Conservation (phyloP, 2,888 invertebrate species). For the Argyresthia albistria region DNA sequence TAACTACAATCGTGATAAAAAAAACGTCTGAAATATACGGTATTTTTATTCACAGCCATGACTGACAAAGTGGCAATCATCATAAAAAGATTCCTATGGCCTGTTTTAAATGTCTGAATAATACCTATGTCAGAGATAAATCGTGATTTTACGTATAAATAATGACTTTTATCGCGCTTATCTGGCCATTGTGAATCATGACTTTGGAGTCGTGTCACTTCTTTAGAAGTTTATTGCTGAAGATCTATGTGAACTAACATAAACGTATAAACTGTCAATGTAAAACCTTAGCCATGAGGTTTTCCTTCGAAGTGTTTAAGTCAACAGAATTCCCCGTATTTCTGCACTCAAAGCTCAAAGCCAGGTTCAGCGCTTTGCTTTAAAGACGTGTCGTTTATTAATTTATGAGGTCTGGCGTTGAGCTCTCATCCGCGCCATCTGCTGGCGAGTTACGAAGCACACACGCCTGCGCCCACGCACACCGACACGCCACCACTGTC, state of each 20-base stretch:
- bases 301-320: conserved; percentile 3
- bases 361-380: background rate
- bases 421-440: conserved; percentile 48
- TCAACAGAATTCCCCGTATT: background rate
- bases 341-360: background rate
- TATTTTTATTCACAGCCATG: no score
- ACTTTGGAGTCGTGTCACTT: no score
- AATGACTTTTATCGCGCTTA: no score
- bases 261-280: background rate
- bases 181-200: no score
- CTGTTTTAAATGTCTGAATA: no score
- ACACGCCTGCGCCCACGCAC: conserved; percentile 37
- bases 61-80: no score
- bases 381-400: conserved; percentile 39
- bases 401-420: conserved; percentile 12
- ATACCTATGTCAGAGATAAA: no score
- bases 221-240: no score
- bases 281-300: background rate
- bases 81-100: no score
- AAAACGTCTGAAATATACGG: no score
- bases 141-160: no score
- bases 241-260: background rate
- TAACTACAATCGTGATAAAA: no score
- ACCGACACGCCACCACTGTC: conserved; percentile 35
- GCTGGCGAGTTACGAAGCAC: conserved; percentile 47